phyloP scores from a whole-genome alignment of 2,113 vertebrate genomes.

The Entosphenus tridentatus region DNA sequence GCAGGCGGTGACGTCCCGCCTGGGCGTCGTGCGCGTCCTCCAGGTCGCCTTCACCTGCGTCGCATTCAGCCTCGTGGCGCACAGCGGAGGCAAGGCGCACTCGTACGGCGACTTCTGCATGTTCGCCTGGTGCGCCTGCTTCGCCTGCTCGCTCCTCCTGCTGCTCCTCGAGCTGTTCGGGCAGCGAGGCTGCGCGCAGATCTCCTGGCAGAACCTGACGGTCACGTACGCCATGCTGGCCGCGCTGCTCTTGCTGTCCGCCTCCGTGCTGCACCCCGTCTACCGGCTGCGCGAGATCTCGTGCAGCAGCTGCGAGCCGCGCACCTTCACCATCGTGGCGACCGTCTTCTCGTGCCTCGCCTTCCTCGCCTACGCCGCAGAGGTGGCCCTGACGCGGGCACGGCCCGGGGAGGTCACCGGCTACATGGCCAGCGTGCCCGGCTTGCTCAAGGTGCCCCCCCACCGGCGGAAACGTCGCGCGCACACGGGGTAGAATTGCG shows the following conservation, averaged over 20 bases:
- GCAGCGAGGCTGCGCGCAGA: constrained; percentile 30
- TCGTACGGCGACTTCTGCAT: constrained; percentile 40
- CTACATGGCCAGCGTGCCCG: constrained; percentile 63
- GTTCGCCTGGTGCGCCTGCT: constrained; percentile 66
- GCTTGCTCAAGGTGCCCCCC: constrained; percentile 37
- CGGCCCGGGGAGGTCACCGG: constrained; percentile 43
- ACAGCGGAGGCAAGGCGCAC: constrained; percentile 11
- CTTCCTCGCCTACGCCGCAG: constrained; percentile 32
- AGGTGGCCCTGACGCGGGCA: constrained; percentile 49
- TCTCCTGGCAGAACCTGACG: constrained; percentile 61
- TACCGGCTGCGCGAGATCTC: constrained; percentile 20
- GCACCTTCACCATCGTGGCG: constrained; percentile 28
- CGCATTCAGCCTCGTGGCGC: constrained; percentile 45
- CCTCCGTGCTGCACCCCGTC: constrained; percentile 54
- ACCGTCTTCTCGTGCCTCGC: constrained; percentile 49
- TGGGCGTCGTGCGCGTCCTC: constrained; percentile 40
- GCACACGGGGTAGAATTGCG: no score
- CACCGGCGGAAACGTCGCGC: no score
- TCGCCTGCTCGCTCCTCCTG: constrained; percentile 36
- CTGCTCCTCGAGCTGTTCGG: constrained; percentile 39
- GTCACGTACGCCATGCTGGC: constrained; percentile 61
- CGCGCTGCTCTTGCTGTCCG: constrained; percentile 46
- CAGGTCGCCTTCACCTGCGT: constrained; percentile 42
- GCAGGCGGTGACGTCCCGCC: constrained; percentile 23
- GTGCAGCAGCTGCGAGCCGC: background rate